A percentile compares a stretch with the other conserved stretches of the same genome.
Evolutionary conservation across 2,888 invertebrate genomes (phyloP).

Genomic region (Iphiclides podalirius): DNA sequence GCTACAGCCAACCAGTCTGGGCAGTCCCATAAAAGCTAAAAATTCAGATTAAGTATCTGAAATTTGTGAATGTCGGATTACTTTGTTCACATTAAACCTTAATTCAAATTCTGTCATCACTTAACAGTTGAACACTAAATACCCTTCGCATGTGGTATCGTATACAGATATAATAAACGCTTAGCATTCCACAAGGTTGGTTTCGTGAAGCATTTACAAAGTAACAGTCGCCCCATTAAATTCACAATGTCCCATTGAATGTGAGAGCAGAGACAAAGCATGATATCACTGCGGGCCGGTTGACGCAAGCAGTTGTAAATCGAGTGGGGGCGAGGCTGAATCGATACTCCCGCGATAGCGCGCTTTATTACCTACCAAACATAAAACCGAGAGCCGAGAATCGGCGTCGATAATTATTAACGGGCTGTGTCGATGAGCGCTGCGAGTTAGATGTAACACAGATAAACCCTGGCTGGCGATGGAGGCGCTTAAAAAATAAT

Average conservation of each 20-base stretch:
- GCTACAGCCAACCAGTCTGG: too few species aligned
- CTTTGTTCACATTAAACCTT: too few species aligned
- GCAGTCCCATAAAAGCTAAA: too few species aligned
- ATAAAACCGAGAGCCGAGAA: constrained; percentile 54
- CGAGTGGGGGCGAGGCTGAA: constrained; percentile 48
- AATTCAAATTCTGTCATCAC: too few species aligned
- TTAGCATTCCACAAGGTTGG: too few species aligned
- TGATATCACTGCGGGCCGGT: constrained; percentile 51
- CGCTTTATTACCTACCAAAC: constrained; percentile 70
- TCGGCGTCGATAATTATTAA: constrained; percentile 64
- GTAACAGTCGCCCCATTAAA: constrained; percentile 30
- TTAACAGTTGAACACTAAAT: too few species aligned
- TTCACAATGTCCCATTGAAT: constrained; percentile 32
- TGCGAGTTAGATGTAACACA: background rate
- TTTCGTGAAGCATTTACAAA: constrained; percentile 2
- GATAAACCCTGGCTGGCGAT: constrained; percentile 24
- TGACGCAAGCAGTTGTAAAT: constrained; percentile 57
- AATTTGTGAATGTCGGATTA: too few species aligned
- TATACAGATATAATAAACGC: too few species aligned
- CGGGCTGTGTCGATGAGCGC: constrained; percentile 58
- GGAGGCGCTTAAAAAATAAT: constrained; percentile 6
- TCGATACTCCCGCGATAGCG: constrained; percentile 48
- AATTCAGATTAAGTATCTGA: too few species aligned
- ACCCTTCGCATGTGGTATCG: too few species aligned
- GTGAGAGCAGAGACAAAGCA: constrained; percentile 37